phyloP scores from a whole-genome alignment of 2,888 invertebrate genomes.

The Archips xylosteana region DNA sequence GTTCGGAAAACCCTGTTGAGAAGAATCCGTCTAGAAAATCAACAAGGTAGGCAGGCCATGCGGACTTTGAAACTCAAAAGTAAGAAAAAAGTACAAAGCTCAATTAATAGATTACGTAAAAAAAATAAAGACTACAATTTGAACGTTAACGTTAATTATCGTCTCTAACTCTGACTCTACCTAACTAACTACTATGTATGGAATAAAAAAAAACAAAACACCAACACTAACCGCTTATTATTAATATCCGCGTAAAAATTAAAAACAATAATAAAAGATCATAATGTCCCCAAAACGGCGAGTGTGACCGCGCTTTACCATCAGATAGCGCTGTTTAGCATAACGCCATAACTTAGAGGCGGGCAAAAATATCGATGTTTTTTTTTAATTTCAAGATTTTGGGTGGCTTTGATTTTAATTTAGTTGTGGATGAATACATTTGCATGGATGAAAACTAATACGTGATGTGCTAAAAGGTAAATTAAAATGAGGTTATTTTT shows the following conservation, averaged over 20 bases:
- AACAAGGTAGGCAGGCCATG: too few relatives aligned
- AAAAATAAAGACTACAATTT: too few relatives aligned
- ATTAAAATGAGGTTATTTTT: too few relatives aligned
- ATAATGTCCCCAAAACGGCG: constrained; percentile 57
- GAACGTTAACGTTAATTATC: too few relatives aligned
- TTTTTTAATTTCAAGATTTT: constrained; percentile 4
- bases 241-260: constrained; percentile 36
- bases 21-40: too few relatives aligned
- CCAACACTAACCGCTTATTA: constrained; percentile 23
- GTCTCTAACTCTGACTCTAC: too few relatives aligned
- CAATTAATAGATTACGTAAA: too few relatives aligned
- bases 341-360: constrained; percentile 64
- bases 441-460: background rate
- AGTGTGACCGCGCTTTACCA: constrained; percentile 66
- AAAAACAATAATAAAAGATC: constrained; percentile 42
- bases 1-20: too few relatives aligned
- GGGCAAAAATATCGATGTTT: constrained; percentile 36
- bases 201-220: background rate
- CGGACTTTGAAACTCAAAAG: too few relatives aligned
- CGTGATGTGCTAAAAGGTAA: background rate
- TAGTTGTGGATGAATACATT: background rate
- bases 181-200: too few relatives aligned
- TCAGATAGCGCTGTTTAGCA: constrained; percentile 74
- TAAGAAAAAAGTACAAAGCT: too few relatives aligned
- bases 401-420: background rate